Evolutionary conservation across 2,113 vertebrate species (phyloP), one percentile per base, ranked within the genome.

Genomic region (Dromiciops gliroides): DNA sequence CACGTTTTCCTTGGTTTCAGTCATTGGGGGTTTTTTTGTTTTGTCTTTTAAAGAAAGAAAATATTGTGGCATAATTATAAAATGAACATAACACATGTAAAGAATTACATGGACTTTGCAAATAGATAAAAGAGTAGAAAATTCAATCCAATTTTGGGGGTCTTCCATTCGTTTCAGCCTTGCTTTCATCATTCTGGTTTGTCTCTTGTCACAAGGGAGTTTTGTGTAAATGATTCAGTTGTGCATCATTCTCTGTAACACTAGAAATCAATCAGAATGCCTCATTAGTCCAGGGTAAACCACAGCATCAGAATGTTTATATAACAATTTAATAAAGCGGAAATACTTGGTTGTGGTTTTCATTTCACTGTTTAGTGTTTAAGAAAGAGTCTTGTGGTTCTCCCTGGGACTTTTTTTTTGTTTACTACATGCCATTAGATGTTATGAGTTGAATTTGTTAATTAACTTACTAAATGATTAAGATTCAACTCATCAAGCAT

Each of bases 241-340:
- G 93, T 96, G 96, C 92, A 96, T 97, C 96, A 96, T 95, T 92
- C 95, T 95, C 97, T 95, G 97, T 97, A 98, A 98, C 96, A 97
- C 96, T 97, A 97, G 97, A 98, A 98, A 98, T 97, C 97, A 97
- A 97, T 97, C 48, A 91, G 96, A 98, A 96, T 93, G 97, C 98
- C 96, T 97, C 97, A 97, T 98, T 98, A 98, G 96, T 95, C 93
- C 96, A 96, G 98, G 98, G 95, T 95, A 98, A 97, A 97, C 98
- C 98, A 97, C 98, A 98, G 92, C 97, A 98, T 97, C 97, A 97
- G 97, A 96, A 51, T 97, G 98, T 99, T 98, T 98, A 94, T 97
- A 91, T 95, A 98, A 96, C 95, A 95, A 0, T 97, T 98, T 97
- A 97, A 97, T 98, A 97, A 98, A 98, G 97, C 89, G 95, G 98